Conservation (phyloP, 2,888 invertebrate species). For the Dichetophora obliterata region DNA sequence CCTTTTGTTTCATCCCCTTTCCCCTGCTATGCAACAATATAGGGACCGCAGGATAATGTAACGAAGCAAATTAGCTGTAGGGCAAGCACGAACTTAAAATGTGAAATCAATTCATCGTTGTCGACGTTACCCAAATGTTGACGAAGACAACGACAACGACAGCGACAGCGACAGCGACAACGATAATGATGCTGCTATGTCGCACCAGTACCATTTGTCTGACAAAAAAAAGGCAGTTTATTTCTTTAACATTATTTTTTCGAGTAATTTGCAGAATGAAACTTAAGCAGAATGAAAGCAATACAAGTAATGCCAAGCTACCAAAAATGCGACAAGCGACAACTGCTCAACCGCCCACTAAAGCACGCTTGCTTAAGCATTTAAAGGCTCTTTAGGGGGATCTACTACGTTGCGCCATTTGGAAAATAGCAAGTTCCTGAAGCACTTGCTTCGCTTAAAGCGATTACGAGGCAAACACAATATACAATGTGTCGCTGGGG, state of each 20-base stretch:
- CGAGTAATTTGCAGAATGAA: constrained; percentile 10
- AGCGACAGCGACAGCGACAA: background rate
- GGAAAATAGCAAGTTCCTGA: too few species aligned
- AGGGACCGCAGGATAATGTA: constrained; percentile 13
- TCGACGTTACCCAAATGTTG: background rate
- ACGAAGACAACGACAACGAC: background rate
- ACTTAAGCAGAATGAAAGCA: background rate
- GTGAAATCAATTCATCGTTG: constrained; percentile 10
- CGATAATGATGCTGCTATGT: background rate
- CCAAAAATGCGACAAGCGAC: background rate
- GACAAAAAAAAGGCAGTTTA: background rate
- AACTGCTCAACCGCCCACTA: background rate
- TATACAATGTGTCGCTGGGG: too few species aligned
- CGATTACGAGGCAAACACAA: too few species aligned
- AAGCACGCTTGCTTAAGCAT: background rate
- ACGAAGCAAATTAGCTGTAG: constrained; percentile 4
- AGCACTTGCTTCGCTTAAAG: too few species aligned
- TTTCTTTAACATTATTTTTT: constrained; percentile 5
- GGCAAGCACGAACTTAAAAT: constrained; percentile 10
- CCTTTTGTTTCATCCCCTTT: too few species aligned
- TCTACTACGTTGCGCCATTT: too few species aligned
- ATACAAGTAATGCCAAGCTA: too few species aligned
- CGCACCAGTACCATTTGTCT: background rate
- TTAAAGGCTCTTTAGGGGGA: too few species aligned
- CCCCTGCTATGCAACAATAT: background rate